Conservation (phyloP, 2,113 vertebrate genomes). For the Thryonomys swinderianus region DNA sequence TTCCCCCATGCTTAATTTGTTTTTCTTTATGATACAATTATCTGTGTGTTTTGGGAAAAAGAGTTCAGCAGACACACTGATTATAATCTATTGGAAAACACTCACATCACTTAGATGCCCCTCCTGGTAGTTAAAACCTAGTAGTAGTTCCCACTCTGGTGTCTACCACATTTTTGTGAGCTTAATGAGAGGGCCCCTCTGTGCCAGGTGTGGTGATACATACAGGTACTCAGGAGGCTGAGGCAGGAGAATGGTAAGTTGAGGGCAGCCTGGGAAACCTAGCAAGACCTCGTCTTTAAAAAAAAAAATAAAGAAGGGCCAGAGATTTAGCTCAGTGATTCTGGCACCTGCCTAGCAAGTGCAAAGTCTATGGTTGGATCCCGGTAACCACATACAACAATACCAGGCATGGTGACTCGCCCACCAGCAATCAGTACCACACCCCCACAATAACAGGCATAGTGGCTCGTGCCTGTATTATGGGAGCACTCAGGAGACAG, state of each 20-base stretch:
- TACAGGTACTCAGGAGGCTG: neutral
- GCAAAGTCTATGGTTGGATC: too few relatives aligned
- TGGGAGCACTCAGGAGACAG: too few relatives aligned
- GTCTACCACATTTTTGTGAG: neutral
- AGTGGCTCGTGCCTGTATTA: too few relatives aligned
- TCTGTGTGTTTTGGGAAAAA: conserved; percentile 53
- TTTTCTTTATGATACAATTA: conserved; percentile 68
- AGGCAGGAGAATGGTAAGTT: neutral
- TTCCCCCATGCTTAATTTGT: conserved; percentile 35
- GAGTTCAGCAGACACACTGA: conserved; percentile 59
- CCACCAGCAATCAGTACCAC: too few relatives aligned
- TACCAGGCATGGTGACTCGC: too few relatives aligned
- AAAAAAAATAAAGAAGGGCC: too few relatives aligned
- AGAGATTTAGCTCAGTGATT: too few relatives aligned
- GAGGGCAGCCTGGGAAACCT: neutral
- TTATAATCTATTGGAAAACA: conserved; percentile 63
- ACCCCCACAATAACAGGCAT: too few relatives aligned
- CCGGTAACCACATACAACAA: too few relatives aligned
- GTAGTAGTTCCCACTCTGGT: neutral
- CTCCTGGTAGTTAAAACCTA: conserved; percentile 43
- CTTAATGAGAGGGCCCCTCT: neutral
- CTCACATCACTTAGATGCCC: conserved; percentile 53
- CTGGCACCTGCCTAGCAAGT: too few relatives aligned
- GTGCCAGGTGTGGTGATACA: neutral
- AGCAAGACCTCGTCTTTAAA: neutral